Evolutionary conservation across 2,113 vertebrate species (phyloP), one percentile per base, ranked within the genome.

Genomic region (Rattus rattus): DNA sequence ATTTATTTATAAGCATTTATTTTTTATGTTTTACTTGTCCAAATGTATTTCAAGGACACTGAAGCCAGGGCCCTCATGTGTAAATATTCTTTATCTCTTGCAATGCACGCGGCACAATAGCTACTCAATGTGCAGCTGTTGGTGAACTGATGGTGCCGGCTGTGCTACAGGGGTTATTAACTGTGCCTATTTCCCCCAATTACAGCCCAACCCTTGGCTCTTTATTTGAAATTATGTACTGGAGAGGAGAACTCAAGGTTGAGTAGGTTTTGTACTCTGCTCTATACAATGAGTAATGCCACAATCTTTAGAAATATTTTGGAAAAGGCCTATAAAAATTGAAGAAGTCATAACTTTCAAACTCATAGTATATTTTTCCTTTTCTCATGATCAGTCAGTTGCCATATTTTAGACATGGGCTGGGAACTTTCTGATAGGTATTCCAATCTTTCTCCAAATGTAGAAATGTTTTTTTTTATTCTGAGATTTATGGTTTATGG

Each of bases 1-100:
- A 94, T 87, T 94, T 97, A 94, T 96, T 95, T 89, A 79, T 73
- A 91, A 92, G 61, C 69, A 30, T 92, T 95, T 95, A 63, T 85
- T 95, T 97, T 95, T 95, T 87, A 95, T 94, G 84, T 97, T 54
- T 96, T 94, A 61, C 76, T 96, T 96, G 73, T 95, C 63, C 77
- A 94, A 95, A 73, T 49, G 80, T 90, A 96, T 95, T 94, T 96
- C 93, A 93, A 94, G 52, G 92, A 76, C 81, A 88, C 4, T 59
- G 83, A 92, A 86, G 8, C n/a, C 19, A 73, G 77, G 75, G 43
- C 54, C 92, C 54, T 86, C 88, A 75, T 67, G 77, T 92, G 88
- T 94, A 85, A 49, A 67, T 67, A 87, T 91, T 54, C 61, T 93
- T 97, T 94, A 86, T 97, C 92, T 95, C 70, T 65, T 80, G 54